Evolutionary conservation across 2,888 invertebrate genomes (phyloP).

Genomic region (Oscheius sp.): DNA sequence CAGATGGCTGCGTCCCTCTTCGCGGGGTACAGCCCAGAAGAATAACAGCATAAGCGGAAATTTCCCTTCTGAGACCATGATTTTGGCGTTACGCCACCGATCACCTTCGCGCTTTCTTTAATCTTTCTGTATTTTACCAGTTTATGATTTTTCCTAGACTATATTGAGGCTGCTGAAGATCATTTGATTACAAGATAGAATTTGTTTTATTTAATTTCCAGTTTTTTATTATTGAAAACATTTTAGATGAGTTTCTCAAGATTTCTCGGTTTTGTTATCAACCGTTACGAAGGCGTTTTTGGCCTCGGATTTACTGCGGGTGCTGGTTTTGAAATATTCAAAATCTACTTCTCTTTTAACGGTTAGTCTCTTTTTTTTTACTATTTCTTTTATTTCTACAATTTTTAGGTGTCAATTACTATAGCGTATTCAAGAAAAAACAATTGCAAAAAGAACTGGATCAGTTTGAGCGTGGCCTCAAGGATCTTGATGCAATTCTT

Average conservation of each 20-base stretch:
- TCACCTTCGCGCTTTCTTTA: too few relatives aligned
- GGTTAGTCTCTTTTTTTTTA: constrained; percentile 37
- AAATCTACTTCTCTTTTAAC: constrained; percentile 63
- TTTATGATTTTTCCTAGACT: too few relatives aligned
- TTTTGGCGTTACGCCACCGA: too few relatives aligned
- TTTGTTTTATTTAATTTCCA: too few relatives aligned
- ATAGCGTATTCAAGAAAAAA: constrained; percentile 65
- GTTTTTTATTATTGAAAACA: too few relatives aligned
- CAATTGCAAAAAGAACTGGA: constrained; percentile 66
- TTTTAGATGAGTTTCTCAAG: constrained; percentile 38
- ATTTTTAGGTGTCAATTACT: constrained; percentile 64
- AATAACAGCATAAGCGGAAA: too few relatives aligned
- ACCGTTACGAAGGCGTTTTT: constrained; percentile 48
- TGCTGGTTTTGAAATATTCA: constrained; percentile 70
- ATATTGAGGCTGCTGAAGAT: too few relatives aligned
- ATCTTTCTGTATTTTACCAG: too few relatives aligned
- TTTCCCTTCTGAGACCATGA: too few relatives aligned
- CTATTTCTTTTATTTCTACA: constrained; percentile 13
- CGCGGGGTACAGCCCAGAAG: too few relatives aligned
- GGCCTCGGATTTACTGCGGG: constrained; percentile 61
- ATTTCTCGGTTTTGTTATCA: constrained; percentile 33
- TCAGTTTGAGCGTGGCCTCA: constrained; percentile 59
- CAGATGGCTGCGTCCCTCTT: too few relatives aligned
- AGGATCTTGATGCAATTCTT: constrained; percentile 59
- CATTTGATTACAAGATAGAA: too few relatives aligned